Conservation (phyloP, 1,140 invertebrate species). For the Camponotus floridanus region DNA sequence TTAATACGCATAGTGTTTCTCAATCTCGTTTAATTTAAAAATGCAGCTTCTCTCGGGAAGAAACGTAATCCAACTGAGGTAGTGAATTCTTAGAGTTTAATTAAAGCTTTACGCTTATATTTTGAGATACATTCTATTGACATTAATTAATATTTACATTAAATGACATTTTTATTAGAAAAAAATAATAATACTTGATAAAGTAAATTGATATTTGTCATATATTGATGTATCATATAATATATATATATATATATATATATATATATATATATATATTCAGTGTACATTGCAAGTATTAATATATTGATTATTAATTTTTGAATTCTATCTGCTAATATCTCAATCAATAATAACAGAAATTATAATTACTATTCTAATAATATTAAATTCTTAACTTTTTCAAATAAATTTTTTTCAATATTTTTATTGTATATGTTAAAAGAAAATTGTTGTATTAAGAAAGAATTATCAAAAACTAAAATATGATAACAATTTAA, state of each 20-base stretch:
- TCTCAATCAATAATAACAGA: not conserved
- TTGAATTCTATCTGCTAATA: not conserved
- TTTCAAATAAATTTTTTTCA: not conserved
- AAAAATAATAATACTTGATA: not conserved
- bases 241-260: not conserved
- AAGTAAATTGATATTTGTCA: not conserved
- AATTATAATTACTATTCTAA: not conserved
- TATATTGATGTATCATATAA: not conserved
- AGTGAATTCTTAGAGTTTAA: constrained; percentile 22
- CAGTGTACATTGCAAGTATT: no score
- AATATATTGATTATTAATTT: constrained; percentile 12
- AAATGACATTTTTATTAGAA: not conserved
- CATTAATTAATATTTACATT: constrained; percentile 7
- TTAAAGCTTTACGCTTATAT: not conserved
- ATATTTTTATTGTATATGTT: not conserved
- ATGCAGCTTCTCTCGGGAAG: not conserved
- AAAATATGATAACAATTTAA: no score
- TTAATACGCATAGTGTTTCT: constrained; percentile 15
- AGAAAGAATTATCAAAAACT: not conserved
- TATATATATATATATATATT: no score
- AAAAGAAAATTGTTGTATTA: not conserved
- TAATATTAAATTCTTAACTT: not conserved
- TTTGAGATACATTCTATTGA: not conserved
- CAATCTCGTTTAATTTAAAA: constrained; percentile 34
- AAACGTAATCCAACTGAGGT: not conserved